Base-by-base conservation (phyloP, 2,113 vertebrate species). In the Hippopotamus amphibius region DNA sequence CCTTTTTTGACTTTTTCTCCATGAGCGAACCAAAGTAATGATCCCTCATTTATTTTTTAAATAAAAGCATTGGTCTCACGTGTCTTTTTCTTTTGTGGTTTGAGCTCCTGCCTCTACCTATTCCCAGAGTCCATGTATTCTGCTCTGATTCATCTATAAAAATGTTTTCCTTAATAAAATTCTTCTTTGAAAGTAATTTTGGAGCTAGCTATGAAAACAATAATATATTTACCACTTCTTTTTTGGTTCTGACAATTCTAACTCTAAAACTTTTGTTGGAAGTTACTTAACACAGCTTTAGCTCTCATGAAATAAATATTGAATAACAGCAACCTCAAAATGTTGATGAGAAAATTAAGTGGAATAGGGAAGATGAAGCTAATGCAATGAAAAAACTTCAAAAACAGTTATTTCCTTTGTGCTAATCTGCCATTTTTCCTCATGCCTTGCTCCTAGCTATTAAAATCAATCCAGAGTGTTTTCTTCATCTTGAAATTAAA, bases 251-350 rank as follows among this genome's bases (percentile, higher is more conserved):
- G 81, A 50, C 6, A 17, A 93, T 46, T 50, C 22, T 43, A 86
- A 57, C 4, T 53, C 53, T 89, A 59, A 85, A 79, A 71, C 1
- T 8, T 53, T 72, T 74, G 65, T 61, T 71, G 3, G 11, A 80
- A 90, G 16, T 92, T 88, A 81, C 6, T 88, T 91, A 85, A 84
- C 26, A 43, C 2, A 79, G 17, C 4, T 14, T 88, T 76, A 94
- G 19, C 43, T 71, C 81, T 94, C 61, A 91, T 43, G 21, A 88
- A 85, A 88, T 85, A 93, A 93, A 57, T 93, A 96, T 33, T 55
- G 71, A 81, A 69, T 48, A 85, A 30, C 6, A 66, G 12, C 13
- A 50, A 77, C 57, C 46, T 81, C 69, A 84, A 84, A 93, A 84
- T 61, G 2, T 71, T 93, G 9, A 37, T 55, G 12, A 80, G 28